These are phyloP conservation scores for Sebastolobus altivelis DNA, from an alignment of 2,797 vertebrate species.

Conservation along the genomic window DNA sequence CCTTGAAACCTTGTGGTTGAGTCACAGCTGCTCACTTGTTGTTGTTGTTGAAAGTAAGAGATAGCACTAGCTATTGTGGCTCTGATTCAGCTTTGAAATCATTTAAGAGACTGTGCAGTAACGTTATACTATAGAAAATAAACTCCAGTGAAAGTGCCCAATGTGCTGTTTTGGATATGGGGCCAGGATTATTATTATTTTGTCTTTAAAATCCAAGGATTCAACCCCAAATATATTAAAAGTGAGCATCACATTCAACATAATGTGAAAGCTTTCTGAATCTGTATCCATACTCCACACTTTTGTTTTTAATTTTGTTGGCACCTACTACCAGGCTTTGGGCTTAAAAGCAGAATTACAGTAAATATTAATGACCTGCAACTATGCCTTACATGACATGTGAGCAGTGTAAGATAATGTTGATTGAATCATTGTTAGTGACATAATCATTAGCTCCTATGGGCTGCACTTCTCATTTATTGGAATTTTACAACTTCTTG, in stretches of 20 bases:
- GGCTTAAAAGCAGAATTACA: not conserved
- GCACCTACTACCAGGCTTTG: not conserved
- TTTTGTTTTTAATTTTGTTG: not conserved
- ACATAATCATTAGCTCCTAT: not conserved
- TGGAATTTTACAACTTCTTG: not conserved
- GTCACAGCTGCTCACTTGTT: slow-evolving; percentile 21
- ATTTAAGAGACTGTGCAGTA: not conserved
- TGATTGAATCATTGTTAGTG: not conserved
- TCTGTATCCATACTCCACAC: not conserved
- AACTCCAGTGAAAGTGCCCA: not conserved
- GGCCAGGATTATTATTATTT: too few relatives aligned
- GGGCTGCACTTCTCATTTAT: not conserved
- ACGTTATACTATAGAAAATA: not conserved
- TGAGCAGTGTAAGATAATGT: not conserved
- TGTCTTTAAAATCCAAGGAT: not conserved
- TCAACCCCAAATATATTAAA: not conserved
- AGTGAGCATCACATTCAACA: not conserved
- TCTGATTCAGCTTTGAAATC: rapidly evolving
- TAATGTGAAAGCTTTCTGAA: not conserved
- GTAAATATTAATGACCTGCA: not conserved
- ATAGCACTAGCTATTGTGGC: not conserved
- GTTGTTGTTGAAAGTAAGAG: slow-evolving; percentile 57
- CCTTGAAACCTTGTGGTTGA: not conserved
- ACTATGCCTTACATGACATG: not conserved
- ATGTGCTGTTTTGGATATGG: not conserved